Conservation (phyloP, 2,113 vertebrate genomes). For the Tichodroma muraria region DNA sequence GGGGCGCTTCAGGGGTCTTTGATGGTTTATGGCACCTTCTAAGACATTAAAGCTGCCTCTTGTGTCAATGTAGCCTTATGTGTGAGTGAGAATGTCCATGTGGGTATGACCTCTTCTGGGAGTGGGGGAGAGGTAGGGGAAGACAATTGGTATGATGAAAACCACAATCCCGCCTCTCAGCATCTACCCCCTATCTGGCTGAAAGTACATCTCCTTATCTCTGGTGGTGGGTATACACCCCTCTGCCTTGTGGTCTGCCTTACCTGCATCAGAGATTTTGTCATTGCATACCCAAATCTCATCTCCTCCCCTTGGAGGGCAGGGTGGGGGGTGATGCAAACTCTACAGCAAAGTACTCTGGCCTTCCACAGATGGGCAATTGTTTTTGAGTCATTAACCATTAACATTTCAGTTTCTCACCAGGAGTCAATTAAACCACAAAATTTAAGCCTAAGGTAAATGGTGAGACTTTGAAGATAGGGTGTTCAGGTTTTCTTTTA, state of each 20-base stretch:
- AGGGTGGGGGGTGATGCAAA: background rate
- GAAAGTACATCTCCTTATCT: background rate
- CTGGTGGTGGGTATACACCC: background rate
- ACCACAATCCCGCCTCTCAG: background rate
- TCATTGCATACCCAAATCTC: background rate
- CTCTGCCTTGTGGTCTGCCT: background rate
- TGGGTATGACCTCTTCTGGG: background rate
- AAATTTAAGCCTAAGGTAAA: background rate
- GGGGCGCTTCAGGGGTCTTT: background rate
- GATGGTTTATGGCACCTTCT: background rate
- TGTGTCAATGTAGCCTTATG: rapidly evolving
- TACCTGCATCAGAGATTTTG: background rate
- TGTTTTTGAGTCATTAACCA: background rate
- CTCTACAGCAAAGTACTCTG: background rate
- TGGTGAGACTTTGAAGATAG: background rate
- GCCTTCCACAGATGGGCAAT: background rate
- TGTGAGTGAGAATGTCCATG: background rate
- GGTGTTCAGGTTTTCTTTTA: background rate
- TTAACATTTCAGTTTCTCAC: background rate
- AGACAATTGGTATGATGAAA: background rate
- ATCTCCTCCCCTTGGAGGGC: background rate
- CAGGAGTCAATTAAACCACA: background rate
- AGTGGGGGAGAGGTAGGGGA: background rate
- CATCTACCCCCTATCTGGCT: background rate
- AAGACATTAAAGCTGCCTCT: background rate